These are phyloP conservation scores for Apamea crenata DNA, from an alignment of 2,888 invertebrate species.

Conservation along the genomic window DNA sequence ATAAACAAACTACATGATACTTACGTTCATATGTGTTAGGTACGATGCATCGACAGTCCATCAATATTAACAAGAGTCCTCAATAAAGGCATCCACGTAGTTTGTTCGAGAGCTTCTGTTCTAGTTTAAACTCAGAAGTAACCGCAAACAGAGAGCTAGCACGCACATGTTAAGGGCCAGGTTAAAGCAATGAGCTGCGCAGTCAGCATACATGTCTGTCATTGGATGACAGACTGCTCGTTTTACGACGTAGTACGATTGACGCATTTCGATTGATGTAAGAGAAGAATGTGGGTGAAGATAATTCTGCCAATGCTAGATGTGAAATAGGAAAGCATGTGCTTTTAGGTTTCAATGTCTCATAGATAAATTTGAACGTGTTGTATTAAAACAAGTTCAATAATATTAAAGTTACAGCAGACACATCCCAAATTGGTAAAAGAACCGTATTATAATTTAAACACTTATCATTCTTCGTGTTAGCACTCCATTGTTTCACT, in stretches of 20 bases:
- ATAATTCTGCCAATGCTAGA: background rate
- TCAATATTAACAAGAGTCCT: slow-evolving; percentile 5
- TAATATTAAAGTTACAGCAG: background rate
- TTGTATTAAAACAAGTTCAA: background rate
- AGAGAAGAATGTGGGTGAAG: background rate
- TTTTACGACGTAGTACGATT: background rate
- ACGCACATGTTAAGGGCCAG: background rate
- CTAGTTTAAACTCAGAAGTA: slow-evolving; percentile 21
- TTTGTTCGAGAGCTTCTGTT: slow-evolving; percentile 13
- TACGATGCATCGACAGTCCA: slow-evolving; percentile 3
- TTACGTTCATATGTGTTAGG: background rate
- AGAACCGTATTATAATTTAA: background rate
- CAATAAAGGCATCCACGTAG: slow-evolving; percentile 10
- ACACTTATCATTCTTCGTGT: background rate
- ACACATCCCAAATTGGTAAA: background rate
- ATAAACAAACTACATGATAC: slow-evolving; percentile 22
- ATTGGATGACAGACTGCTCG: background rate
- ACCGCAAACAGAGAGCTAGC: slow-evolving; percentile 31
- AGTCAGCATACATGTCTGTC: background rate
- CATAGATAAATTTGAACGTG: background rate
- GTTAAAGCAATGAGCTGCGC: background rate
- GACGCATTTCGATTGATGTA: background rate
- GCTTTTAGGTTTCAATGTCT: background rate
- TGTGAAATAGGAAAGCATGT: background rate
- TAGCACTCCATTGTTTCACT: slow-evolving; percentile 28